phyloP scores from a whole-genome alignment of 1,140 invertebrate genomes.

The Penaeus chinensis region DNA sequence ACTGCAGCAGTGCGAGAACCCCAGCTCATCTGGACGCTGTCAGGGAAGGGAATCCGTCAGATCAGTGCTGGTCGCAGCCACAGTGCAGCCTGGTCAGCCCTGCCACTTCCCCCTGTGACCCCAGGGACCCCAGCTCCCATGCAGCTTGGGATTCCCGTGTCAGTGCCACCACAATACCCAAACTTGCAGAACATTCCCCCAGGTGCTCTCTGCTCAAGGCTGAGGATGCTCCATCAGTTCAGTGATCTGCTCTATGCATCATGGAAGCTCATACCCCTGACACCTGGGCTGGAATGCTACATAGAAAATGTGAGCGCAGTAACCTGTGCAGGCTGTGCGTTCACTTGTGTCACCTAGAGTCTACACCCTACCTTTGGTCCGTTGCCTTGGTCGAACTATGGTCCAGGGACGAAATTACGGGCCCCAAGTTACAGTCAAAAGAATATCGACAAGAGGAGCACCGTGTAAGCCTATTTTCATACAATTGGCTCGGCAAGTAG shows the following conservation, averaged over 20 bases:
- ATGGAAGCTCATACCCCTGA: conserved; percentile 75
- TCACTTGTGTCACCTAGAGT: conserved; percentile 73
- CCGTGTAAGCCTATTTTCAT: conserved; percentile 75
- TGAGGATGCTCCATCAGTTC: conserved; percentile 75
- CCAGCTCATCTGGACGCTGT: conserved; percentile 71
- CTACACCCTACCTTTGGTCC: conserved; percentile 76
- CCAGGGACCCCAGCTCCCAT: conserved; percentile 71
- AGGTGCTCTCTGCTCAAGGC: conserved; percentile 71
- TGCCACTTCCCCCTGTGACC: conserved; percentile 69
- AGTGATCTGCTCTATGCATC: conserved; percentile 76
- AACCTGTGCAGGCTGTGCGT: conserved; percentile 71
- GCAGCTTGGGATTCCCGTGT: conserved; percentile 72
- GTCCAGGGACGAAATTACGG: conserved; percentile 78
- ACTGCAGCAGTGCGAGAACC: conserved; percentile 73
- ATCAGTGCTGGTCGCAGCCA: conserved; percentile 75
- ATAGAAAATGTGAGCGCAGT: conserved; percentile 68
- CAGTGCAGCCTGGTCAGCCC: conserved; percentile 76
- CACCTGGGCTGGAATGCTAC: conserved; percentile 66
- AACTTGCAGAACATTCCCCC: conserved; percentile 71
- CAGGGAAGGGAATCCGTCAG: conserved; percentile 74
- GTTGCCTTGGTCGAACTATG: conserved; percentile 77
- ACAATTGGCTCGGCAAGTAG: conserved; percentile 77
- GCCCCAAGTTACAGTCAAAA: conserved; percentile 76
- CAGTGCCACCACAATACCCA: conserved; percentile 74
- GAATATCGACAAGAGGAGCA: conserved; percentile 73